Evolutionary conservation across 2,113 vertebrate genomes (phyloP).

Genomic region (Gracilinanus agilis): DNA sequence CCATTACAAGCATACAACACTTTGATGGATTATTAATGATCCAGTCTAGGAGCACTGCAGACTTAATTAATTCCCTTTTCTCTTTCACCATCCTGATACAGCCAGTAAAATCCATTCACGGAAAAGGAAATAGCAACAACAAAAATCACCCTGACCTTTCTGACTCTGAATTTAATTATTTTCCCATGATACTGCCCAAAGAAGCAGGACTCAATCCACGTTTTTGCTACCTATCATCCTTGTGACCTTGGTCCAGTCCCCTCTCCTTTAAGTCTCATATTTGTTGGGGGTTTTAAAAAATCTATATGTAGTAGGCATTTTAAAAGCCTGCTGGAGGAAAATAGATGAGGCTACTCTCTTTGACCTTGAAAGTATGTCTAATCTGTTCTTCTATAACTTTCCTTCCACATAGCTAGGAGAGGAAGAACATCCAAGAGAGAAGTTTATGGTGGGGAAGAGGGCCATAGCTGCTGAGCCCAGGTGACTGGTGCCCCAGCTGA

Average conservation of each 20-base stretch:
- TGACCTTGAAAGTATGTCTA: not conserved
- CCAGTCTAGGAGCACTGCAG: not conserved
- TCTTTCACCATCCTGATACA: too few species aligned
- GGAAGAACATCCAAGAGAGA: not conserved
- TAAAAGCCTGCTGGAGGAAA: not conserved
- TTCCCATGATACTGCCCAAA: not conserved
- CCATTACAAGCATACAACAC: not conserved
- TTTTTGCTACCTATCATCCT: too few species aligned
- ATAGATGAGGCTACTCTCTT: not conserved
- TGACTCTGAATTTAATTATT: not conserved
- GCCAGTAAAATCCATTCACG: not conserved
- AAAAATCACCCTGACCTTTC: not conserved
- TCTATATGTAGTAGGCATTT: not conserved
- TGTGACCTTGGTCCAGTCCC: not conserved
- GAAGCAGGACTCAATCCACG: not conserved
- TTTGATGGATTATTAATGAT: not conserved
- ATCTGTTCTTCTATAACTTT: not conserved
- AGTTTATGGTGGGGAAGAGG: not conserved
- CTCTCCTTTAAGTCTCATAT: not conserved
- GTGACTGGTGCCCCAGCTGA: not conserved
- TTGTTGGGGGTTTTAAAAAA: not conserved
- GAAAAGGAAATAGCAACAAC: not conserved
- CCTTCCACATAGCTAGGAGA: not conserved
- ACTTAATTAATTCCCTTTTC: not conserved
- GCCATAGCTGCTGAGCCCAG: not conserved